These are phyloP conservation scores for Hemitrygon akajei DNA, from an alignment of 2,797 vertebrate species.

Conservation along the genomic window DNA sequence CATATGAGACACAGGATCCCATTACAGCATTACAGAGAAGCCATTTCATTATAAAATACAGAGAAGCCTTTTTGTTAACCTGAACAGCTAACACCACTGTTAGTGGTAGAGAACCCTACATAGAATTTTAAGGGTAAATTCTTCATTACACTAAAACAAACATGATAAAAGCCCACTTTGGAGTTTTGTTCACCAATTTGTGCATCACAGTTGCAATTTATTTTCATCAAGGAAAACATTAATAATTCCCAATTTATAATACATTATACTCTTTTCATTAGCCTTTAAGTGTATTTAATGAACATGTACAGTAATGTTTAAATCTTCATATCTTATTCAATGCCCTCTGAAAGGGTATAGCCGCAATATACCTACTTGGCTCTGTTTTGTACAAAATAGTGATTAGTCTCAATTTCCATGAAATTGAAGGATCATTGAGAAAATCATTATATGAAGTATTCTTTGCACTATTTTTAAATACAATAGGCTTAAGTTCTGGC, in stretches of 20 bases:
- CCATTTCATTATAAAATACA: too few relatives aligned
- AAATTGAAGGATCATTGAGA: not conserved
- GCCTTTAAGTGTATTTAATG: not conserved
- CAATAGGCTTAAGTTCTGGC: not conserved
- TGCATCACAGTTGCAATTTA: not conserved
- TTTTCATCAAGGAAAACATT: not conserved
- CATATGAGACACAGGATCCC: too few relatives aligned
- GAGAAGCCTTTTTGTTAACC: too few relatives aligned
- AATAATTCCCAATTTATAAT: not conserved
- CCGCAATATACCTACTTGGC: not conserved
- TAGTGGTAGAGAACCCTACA: too few relatives aligned
- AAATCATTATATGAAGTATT: not conserved
- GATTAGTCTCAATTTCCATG: not conserved
- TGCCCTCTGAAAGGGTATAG: not conserved
- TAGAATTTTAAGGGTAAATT: not conserved
- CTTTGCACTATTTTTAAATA: not conserved
- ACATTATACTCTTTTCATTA: not conserved
- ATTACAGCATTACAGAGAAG: too few relatives aligned
- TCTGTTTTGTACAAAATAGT: not conserved
- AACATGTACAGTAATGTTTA: not conserved
- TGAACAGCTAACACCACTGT: too few relatives aligned
- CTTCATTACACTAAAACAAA: not conserved
- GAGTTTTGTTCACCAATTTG: not conserved
- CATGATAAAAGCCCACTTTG: not conserved
- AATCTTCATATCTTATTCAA: not conserved